Evolutionary conservation across 2,113 vertebrate genomes (phyloP).

Genomic region (Callopanchax toddi): DNA sequence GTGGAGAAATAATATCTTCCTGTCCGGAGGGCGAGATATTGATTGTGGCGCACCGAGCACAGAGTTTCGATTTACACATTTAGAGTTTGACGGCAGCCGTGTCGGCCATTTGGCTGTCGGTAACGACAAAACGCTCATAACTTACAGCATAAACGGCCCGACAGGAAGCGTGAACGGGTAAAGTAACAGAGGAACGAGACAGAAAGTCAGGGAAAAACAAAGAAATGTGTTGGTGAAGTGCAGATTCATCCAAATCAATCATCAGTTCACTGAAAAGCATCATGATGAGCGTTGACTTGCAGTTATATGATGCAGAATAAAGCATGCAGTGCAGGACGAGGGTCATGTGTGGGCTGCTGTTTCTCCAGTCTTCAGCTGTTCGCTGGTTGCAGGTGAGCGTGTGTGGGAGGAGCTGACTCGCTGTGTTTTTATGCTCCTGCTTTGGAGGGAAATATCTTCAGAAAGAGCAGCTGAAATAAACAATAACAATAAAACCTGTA

Average conservation of each 20-base stretch:
- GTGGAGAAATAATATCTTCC: constrained; percentile 65
- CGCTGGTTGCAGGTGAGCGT: constrained; percentile 26
- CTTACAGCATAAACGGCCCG: constrained; percentile 56
- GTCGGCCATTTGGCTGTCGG: constrained; percentile 66
- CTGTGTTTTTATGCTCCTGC: not conserved
- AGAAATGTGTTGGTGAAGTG: constrained; percentile 2
- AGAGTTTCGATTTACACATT: constrained; percentile 74
- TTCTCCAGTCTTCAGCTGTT: constrained; percentile 16
- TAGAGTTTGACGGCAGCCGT: constrained; percentile 59
- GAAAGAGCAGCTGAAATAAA: not conserved
- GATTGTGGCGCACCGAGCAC: constrained; percentile 45
- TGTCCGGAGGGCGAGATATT: constrained; percentile 69
- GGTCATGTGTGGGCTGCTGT: constrained; percentile 42
- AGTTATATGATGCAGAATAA: constrained; percentile 15
- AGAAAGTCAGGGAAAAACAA: not conserved
- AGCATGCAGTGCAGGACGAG: not conserved
- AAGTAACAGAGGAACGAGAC: not conserved
- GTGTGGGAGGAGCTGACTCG: constrained; percentile 32
- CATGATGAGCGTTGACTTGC: constrained; percentile 1
- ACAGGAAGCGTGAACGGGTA: constrained; percentile 30
- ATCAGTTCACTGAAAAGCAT: not conserved
- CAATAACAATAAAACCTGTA: too few relatives aligned
- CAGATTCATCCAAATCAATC: constrained; percentile 30
- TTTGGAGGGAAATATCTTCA: constrained; percentile 6
- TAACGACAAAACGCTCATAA: constrained; percentile 57